These are phyloP conservation scores for Phengaris alcon DNA, from an alignment of 2,888 invertebrate genomes.

Conservation along the genomic window DNA sequence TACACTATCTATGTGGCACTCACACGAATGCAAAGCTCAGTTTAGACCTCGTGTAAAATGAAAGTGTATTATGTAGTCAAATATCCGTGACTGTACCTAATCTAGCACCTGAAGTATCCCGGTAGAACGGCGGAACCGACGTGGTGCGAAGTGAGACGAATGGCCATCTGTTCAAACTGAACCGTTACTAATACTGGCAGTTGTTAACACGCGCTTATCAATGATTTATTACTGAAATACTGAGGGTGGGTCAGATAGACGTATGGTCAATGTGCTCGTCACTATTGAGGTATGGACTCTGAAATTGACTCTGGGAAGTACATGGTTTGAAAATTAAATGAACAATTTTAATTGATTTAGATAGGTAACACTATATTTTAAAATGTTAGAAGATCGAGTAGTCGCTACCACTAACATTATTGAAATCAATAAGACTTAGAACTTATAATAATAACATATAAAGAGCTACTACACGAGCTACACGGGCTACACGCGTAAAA, in stretches of 20 bases:
- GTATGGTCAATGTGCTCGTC: background rate
- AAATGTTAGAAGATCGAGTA: too few relatives aligned
- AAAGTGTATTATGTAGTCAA: background rate
- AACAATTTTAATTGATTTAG: too few relatives aligned
- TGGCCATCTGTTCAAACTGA: constrained; percentile 11
- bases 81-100: background rate
- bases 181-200: constrained; percentile 19
- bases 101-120: constrained; percentile 11
- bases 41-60: too few relatives aligned
- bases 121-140: background rate
- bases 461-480: background rate
- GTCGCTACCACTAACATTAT: too few relatives aligned
- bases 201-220: constrained; percentile 20
- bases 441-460: background rate
- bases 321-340: too few relatives aligned
- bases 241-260: background rate
- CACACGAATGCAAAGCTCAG: too few relatives aligned
- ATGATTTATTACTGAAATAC: constrained; percentile 1
- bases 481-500: background rate
- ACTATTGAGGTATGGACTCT: background rate
- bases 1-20: too few relatives aligned
- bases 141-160: constrained; percentile 12
- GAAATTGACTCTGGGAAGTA: too few relatives aligned
- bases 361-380: too few relatives aligned
- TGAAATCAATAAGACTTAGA: too few relatives aligned